Conservation (phyloP, 2,888 invertebrate genomes). For the Macaria liturata region DNA sequence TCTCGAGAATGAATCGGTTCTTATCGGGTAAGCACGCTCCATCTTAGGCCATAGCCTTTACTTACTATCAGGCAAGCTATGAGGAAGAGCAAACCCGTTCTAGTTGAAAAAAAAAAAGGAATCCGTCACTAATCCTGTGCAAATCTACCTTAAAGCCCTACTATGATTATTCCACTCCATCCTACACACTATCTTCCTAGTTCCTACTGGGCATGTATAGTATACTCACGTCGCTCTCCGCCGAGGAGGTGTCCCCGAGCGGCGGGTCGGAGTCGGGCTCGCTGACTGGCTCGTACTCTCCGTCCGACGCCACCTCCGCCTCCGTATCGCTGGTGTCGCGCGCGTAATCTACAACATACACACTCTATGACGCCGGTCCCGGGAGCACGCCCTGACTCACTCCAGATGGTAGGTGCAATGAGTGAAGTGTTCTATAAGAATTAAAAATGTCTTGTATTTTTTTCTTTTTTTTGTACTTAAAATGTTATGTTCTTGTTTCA, state of each 20-base stretch:
- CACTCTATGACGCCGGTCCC: constrained; percentile 28
- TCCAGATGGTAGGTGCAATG: neutral
- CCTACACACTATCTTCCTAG: too few relatives aligned
- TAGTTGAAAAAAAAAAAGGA: too few relatives aligned
- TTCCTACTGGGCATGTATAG: neutral
- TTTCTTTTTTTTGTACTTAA: constrained; percentile 29
- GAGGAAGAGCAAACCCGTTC: too few relatives aligned
- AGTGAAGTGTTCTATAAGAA: constrained; percentile 6
- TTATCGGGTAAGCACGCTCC: too few relatives aligned
- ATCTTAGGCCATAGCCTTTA: too few relatives aligned
- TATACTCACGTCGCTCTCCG: constrained; percentile 76
- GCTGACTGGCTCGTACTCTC: constrained; percentile 79
- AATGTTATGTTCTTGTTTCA: constrained; percentile 19
- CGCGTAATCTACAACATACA: constrained; percentile 74
- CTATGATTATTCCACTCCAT: too few relatives aligned
- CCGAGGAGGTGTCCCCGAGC: constrained; percentile 69
- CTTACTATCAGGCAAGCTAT: too few relatives aligned
- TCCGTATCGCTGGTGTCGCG: constrained; percentile 82
- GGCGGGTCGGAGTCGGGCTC: constrained; percentile 69
- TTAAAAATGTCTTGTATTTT: constrained; percentile 8
- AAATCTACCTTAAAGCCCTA: too few relatives aligned
- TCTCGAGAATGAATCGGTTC: too few relatives aligned
- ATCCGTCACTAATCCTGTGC: too few relatives aligned
- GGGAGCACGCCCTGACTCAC: neutral
- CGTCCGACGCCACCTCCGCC: constrained; percentile 44